phyloP scores from a whole-genome alignment of 2,888 invertebrate species.

The Phaedon cochleariae region DNA sequence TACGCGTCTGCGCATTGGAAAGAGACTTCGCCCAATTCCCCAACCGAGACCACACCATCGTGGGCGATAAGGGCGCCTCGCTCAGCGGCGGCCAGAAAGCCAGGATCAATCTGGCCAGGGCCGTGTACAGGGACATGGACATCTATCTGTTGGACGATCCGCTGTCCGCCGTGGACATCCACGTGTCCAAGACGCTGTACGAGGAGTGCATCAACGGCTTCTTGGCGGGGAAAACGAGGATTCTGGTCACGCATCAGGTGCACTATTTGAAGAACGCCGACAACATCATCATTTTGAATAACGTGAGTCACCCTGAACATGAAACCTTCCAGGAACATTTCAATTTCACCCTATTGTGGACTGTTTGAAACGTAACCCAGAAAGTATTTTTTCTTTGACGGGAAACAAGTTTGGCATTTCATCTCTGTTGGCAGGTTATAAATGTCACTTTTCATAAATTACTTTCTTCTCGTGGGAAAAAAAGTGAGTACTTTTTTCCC shows the following conservation, averaged over 20 bases:
- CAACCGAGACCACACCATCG: constrained; percentile 76
- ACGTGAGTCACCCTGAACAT: too few species aligned
- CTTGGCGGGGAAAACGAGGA: constrained; percentile 72
- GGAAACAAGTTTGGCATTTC: too few species aligned
- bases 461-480: too few species aligned
- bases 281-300: constrained; percentile 13
- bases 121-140: constrained; percentile 75
- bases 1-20: constrained; percentile 73
- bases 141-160: constrained; percentile 87
- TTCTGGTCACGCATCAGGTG: constrained; percentile 86
- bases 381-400: too few species aligned
- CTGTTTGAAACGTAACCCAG: too few species aligned
- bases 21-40: constrained; percentile 78
- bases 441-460: too few species aligned
- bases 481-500: too few species aligned
- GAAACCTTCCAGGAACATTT: too few species aligned
- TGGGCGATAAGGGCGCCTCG: constrained; percentile 82
- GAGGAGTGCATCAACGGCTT: constrained; percentile 77
- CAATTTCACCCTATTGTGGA: too few species aligned
- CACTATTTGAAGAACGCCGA: constrained; percentile 78
- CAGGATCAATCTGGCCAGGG: constrained; percentile 73
- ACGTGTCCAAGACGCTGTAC: constrained; percentile 80
- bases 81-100: constrained; percentile 86
- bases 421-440: too few species aligned
- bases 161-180: constrained; percentile 82